phyloP scores from a whole-genome alignment of 1,140 invertebrate genomes.

The Campoletis sonorensis region DNA sequence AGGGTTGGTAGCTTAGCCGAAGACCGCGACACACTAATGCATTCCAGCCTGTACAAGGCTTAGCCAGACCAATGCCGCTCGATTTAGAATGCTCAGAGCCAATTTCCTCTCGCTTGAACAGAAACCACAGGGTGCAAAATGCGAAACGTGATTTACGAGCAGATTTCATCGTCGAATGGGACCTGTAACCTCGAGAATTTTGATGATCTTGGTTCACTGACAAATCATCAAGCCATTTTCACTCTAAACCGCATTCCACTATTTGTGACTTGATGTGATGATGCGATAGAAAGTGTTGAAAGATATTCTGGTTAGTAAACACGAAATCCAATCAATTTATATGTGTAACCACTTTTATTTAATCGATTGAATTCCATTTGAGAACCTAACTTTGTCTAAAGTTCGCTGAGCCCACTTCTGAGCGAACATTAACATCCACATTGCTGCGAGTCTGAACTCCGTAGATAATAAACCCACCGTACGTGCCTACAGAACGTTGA shows the following conservation, averaged over 20 bases:
- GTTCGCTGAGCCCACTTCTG: too few relatives aligned
- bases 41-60: constrained; percentile 3
- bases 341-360: too few relatives aligned
- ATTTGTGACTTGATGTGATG: too few relatives aligned
- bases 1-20: not conserved
- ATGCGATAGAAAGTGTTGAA: too few relatives aligned
- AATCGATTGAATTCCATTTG: too few relatives aligned
- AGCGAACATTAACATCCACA: not conserved
- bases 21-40: constrained; percentile 27
- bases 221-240: not conserved
- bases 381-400: too few relatives aligned
- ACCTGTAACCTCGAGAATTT: constrained; percentile 15
- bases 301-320: too few relatives aligned
- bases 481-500: not conserved
- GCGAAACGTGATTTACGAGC: not conserved
- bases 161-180: not conserved
- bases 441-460: too few relatives aligned
- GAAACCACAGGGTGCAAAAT: constrained; percentile 28
- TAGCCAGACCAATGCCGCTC: constrained; percentile 8
- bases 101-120: constrained; percentile 27
- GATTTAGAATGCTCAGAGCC: constrained; percentile 31
- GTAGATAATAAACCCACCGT: too few relatives aligned
- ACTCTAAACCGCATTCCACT: not conserved
- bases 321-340: too few relatives aligned
- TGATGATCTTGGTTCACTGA: constrained; percentile 10